These are phyloP conservation scores for Pollimyrus isidori DNA, from an alignment of 2,113 vertebrate species.

Conservation along the genomic window DNA sequence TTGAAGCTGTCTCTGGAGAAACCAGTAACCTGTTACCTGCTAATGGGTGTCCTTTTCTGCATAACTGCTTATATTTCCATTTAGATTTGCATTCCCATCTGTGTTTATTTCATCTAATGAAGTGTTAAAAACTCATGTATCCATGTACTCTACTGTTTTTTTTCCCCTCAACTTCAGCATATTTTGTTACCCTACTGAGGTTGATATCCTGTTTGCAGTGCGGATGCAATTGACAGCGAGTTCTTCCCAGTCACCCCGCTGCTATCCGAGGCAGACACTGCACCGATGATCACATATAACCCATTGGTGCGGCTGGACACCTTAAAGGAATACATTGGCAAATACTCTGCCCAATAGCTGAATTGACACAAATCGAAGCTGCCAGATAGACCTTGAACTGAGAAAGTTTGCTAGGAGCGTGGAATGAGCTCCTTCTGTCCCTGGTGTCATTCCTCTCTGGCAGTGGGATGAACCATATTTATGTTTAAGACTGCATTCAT, in stretches of 20 bases:
- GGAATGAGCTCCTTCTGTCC: not conserved
- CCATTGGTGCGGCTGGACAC: not conserved
- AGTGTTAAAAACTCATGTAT: not conserved
- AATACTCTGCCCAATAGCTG: not conserved
- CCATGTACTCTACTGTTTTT: not conserved
- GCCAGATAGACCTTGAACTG: not conserved
- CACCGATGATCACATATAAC: not conserved
- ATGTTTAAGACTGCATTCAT: not conserved
- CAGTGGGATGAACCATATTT: not conserved
- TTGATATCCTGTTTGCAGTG: not conserved
- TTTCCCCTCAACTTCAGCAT: not conserved
- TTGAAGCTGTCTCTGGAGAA: not conserved
- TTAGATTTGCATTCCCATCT: slow-evolving; percentile 1
- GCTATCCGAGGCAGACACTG: not conserved
- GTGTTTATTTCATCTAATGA: not conserved
- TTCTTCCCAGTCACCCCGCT: not conserved
- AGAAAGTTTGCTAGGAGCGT: not conserved
- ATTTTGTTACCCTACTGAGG: not conserved
- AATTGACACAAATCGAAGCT: not conserved
- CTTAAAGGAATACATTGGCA: not conserved
- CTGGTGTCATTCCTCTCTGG: not conserved
- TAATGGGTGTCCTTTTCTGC: not conserved
- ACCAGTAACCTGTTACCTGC: not conserved
- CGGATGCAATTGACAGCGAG: not conserved
- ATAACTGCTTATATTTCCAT: not conserved